Percentiles rank a stretch among this genome's conserved stretches.
Conservation (phyloP, 2,888 invertebrate genomes). For the Acanthacorydalis orientalis region DNA sequence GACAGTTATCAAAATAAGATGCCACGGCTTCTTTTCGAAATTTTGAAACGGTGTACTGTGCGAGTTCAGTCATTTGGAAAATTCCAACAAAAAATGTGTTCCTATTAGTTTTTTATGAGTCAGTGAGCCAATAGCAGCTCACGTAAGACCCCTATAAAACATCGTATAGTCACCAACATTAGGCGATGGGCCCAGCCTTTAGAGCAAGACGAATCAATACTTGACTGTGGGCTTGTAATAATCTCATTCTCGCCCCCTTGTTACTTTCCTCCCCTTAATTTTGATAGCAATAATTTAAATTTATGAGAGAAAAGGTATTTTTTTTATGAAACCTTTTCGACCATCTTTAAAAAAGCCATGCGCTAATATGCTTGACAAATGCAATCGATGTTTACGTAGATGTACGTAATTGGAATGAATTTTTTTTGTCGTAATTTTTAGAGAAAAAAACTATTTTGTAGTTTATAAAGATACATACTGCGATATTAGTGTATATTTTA, state of each 20-base stretch:
- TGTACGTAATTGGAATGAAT: too few species aligned
- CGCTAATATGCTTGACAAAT: too few species aligned
- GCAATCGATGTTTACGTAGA: too few species aligned
- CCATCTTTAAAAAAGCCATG: too few species aligned
- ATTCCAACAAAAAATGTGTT: slow-evolving; percentile 35
- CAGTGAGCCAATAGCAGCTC: slow-evolving; percentile 30
- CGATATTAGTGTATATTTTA: too few species aligned
- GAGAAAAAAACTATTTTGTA: too few species aligned
- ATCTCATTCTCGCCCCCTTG: background rate
- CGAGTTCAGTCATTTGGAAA: slow-evolving; percentile 43
- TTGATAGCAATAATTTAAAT: slow-evolving; percentile 4
- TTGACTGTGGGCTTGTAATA: slow-evolving; percentile 10
- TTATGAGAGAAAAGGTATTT: slow-evolving; percentile 3
- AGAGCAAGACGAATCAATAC: slow-evolving; percentile 27
- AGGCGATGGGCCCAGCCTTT: slow-evolving; percentile 25
- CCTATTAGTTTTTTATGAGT: slow-evolving; percentile 28
- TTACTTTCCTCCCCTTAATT: slow-evolving; percentile 5
- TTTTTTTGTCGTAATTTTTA: too few species aligned
- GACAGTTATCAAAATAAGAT: slow-evolving; percentile 9
- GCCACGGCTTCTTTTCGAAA: slow-evolving; percentile 21
- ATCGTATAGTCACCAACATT: slow-evolving; percentile 22
- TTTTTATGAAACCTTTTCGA: too few species aligned
- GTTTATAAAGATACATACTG: too few species aligned
- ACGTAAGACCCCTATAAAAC: slow-evolving; percentile 30
- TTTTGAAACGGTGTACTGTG: slow-evolving; percentile 25